Conservation (phyloP, 1,140 invertebrate species). For the Drosophila sulfurigaster region DNA sequence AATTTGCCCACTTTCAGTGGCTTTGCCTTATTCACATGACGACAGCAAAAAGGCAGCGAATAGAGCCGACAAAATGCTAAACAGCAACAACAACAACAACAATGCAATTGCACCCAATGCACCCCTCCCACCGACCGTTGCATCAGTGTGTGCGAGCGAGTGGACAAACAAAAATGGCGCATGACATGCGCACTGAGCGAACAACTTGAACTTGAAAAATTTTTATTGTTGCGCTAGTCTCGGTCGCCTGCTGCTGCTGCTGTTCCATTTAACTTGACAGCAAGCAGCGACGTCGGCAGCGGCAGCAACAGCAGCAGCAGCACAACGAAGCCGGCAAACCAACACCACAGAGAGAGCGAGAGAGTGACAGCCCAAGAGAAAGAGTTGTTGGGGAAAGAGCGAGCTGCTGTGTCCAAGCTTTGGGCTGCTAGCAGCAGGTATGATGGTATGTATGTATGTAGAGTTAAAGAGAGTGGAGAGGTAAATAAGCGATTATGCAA, state of each 20-base stretch:
- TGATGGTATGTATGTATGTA: conserved; percentile 45
- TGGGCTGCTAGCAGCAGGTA: conserved; percentile 43
- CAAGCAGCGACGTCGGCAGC: conserved; percentile 6
- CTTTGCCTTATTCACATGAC: conserved; percentile 60
- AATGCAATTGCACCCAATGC: conserved; percentile 49
- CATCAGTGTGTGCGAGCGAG: conserved; percentile 32
- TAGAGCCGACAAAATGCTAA: conserved; percentile 35
- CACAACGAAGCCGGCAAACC: conserved; percentile 40
- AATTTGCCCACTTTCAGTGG: conserved; percentile 36
- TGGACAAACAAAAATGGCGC: conserved; percentile 64
- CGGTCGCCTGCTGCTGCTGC: not conserved
- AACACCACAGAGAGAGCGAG: not conserved
- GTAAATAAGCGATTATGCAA: conserved; percentile 34
- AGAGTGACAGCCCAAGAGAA: conserved; percentile 4
- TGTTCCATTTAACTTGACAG: conserved; percentile 45
- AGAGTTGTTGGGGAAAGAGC: conserved; percentile 19
- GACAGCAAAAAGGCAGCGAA: conserved; percentile 60
- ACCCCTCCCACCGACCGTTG: conserved; percentile 25
- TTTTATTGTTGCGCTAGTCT: conserved; percentile 52
- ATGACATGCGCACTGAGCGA: conserved; percentile 71
- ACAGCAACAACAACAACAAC: conserved; percentile 36
- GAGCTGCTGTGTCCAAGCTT: conserved; percentile 34
- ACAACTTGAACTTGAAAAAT: conserved; percentile 82
- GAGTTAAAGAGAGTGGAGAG: conserved; percentile 14
- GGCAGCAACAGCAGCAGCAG: conserved; percentile 4